These are phyloP conservation scores for Thaumatotibia leucotreta DNA, from an alignment of 1,140 invertebrate genomes.

Conservation along the genomic window DNA sequence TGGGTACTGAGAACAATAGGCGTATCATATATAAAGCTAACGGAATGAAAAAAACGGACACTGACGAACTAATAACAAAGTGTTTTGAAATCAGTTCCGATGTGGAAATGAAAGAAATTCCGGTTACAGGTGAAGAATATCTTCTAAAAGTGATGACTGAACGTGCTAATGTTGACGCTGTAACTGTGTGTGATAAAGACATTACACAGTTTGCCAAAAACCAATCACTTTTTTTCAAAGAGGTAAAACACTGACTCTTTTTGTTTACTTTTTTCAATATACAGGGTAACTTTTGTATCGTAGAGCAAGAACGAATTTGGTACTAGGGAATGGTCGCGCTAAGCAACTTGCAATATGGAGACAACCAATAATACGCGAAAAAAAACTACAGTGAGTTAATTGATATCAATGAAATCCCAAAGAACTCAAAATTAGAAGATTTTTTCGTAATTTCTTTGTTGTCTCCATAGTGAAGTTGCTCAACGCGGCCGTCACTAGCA, in stretches of 20 bases:
- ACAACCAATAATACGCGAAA: too few species aligned
- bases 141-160: conserved; percentile 58
- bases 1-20: neutral
- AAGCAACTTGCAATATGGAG: too few species aligned
- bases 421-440: too few species aligned
- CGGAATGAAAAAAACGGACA: conserved; percentile 25
- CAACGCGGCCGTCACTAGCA: too few species aligned
- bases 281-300: too few species aligned
- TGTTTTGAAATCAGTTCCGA: conserved; percentile 52
- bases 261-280: neutral
- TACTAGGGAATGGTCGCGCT: too few species aligned
- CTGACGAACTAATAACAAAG: conserved; percentile 34
- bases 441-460: too few species aligned
- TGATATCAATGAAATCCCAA: too few species aligned
- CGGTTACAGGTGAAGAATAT: conserved; percentile 61
- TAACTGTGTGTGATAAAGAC: conserved; percentile 50
- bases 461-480: too few species aligned
- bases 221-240: conserved; percentile 49
- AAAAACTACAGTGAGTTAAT: too few species aligned
- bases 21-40: conserved; percentile 24
- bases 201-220: conserved; percentile 49
- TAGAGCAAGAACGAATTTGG: too few species aligned
- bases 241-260: conserved; percentile 31
- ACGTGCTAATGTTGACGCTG: conserved; percentile 41
- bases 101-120: conserved; percentile 51